Evolutionary conservation across 2,797 vertebrate species (phyloP).

Genomic region (Chloroceryle inda): DNA sequence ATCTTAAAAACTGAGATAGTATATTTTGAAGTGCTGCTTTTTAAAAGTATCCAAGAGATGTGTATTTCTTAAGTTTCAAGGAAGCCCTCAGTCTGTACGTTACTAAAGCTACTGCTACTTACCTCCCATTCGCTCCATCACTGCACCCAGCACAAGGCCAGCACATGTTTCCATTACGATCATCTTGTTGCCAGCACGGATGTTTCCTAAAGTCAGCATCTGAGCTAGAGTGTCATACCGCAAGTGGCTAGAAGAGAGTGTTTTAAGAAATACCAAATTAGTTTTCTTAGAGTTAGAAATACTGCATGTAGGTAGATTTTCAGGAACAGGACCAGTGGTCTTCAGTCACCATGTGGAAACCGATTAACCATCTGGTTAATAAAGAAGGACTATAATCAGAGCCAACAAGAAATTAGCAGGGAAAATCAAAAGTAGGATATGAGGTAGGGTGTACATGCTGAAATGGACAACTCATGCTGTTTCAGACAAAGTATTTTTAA

Average conservation of each 20-base stretch:
- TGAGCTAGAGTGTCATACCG: conserved; percentile 94
- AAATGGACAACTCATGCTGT: not conserved
- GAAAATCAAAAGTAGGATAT: not conserved
- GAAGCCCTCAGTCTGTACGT: not conserved
- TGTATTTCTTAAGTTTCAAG: not conserved
- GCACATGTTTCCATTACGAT: conserved; percentile 95
- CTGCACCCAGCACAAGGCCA: conserved; percentile 92
- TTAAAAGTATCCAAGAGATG: not conserved
- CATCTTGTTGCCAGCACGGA: conserved; percentile 94
- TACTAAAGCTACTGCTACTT: not conserved
- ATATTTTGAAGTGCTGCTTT: not conserved
- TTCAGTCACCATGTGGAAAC: not conserved
- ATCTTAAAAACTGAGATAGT: not conserved
- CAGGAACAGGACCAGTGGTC: not conserved
- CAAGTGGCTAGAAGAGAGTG: conserved; percentile 85
- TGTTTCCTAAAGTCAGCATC: conserved; percentile 92
- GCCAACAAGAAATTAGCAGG: not conserved
- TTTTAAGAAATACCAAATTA: not conserved
- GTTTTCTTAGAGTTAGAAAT: not conserved
- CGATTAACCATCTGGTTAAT: not conserved
- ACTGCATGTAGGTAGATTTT: not conserved
- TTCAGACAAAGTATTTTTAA: not conserved
- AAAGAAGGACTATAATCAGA: not conserved
- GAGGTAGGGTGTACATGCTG: not conserved
- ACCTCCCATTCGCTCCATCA: conserved; percentile 99